phyloP scores from a whole-genome alignment of 2,113 vertebrate genomes.

The Pelvicachromis taeniatus region DNA sequence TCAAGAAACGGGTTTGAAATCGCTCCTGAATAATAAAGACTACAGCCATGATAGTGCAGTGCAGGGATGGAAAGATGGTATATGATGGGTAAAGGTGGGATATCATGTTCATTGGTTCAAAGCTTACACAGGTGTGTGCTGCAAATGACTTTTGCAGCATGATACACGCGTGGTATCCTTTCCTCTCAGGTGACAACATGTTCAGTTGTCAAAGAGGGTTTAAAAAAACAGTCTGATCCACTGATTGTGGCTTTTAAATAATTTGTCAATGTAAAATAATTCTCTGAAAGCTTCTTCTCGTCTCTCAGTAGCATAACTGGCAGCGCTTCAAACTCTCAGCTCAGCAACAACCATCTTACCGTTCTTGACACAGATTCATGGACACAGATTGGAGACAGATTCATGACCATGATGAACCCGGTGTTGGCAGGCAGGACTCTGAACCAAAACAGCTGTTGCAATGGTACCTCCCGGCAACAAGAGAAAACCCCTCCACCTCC shows the following conservation, averaged over 20 bases:
- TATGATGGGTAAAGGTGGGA: not conserved
- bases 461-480: constrained; percentile 21
- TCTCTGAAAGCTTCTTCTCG: not conserved
- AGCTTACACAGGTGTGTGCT: not conserved
- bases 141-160: not conserved
- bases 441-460: constrained; percentile 41
- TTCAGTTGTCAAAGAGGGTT: not conserved
- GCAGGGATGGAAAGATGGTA: not conserved
- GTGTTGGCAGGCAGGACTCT: not conserved
- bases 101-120: not conserved
- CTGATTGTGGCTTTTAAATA: not conserved
- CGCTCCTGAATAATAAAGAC: constrained; percentile 43
- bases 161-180: not conserved
- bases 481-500: not conserved
- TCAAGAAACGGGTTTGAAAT: constrained; percentile 50
- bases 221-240: not conserved
- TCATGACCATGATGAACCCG: not conserved
- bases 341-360: not conserved
- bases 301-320: not conserved
- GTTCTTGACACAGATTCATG: constrained; percentile 19
- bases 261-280: not conserved
- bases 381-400: not conserved
- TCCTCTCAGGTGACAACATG: not conserved
- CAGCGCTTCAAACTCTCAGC: constrained; percentile 19
- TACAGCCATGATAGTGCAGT: not conserved